Conservation (phyloP, 2,797 vertebrate species). For the Melanotaenia parkinsoni region DNA sequence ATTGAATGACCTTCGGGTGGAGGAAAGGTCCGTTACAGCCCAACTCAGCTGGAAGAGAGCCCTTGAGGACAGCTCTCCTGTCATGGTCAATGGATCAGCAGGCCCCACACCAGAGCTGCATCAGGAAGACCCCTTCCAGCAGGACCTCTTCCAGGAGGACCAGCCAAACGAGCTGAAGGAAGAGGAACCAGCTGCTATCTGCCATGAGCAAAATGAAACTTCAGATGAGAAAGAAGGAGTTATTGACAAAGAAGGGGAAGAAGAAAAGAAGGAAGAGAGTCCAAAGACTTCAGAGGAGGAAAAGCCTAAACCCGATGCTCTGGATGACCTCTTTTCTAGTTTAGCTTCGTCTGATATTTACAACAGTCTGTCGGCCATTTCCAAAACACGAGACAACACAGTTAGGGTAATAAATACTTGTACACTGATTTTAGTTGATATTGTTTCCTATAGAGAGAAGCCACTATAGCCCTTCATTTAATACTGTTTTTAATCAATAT, state of each 20-base stretch:
- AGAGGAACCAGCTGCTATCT: slow-evolving; percentile 44
- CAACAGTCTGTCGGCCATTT: slow-evolving; percentile 46
- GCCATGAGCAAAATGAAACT: slow-evolving; percentile 51
- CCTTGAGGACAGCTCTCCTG: slow-evolving; percentile 84
- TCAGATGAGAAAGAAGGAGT: slow-evolving; percentile 48
- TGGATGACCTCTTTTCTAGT: slow-evolving; percentile 78
- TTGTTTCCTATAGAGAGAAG: neutral
- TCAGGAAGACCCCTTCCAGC: slow-evolving; percentile 61
- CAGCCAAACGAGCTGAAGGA: slow-evolving; percentile 68
- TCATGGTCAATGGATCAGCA: slow-evolving; percentile 90
- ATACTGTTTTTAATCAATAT: neutral
- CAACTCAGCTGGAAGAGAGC: slow-evolving; percentile 90
- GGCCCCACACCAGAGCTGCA: slow-evolving; percentile 58
- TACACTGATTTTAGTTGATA: neutral
- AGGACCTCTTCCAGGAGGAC: slow-evolving; percentile 68
- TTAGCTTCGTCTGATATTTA: slow-evolving; percentile 63
- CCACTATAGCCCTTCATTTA: neutral
- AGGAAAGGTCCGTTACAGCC: slow-evolving; percentile 85
- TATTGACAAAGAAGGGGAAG: slow-evolving; percentile 55
- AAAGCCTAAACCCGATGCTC: slow-evolving; percentile 71
- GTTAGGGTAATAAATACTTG: slow-evolving; percentile 47
- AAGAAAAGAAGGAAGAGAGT: slow-evolving; percentile 80
- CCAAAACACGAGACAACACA: slow-evolving; percentile 64
- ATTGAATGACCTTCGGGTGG: slow-evolving; percentile 87
- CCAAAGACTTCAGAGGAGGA: slow-evolving; percentile 82